A percentile compares a stretch with the other conserved stretches of the same genome.
These are phyloP conservation scores for Microcebus murinus DNA, from an alignment of 2,113 vertebrate genomes.

Conservation along the genomic window DNA sequence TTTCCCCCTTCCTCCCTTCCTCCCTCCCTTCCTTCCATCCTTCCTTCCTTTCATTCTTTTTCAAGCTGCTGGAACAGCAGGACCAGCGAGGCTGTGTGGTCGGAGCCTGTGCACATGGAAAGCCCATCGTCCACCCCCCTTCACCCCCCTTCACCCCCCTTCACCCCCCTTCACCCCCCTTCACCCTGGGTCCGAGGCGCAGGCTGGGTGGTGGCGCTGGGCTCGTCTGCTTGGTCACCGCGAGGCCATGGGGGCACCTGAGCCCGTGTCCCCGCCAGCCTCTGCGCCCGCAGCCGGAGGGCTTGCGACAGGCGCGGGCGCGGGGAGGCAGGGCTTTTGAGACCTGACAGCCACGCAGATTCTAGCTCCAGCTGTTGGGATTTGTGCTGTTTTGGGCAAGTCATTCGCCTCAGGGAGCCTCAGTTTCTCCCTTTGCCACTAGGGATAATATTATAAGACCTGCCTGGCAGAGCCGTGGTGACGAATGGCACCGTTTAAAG, in stretches of 20 bases:
- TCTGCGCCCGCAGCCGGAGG: fast-evolving
- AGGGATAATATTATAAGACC: background rate
- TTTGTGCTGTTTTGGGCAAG: background rate
- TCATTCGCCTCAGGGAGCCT: background rate
- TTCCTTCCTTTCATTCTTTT: too few species aligned
- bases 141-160: background rate
- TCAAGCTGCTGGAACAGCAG: background rate
- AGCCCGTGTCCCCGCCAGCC: fast-evolving
- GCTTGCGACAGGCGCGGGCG: fast-evolving
- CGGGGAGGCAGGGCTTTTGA: fast-evolving
- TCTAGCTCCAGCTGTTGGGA: background rate
- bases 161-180: fast-evolving
- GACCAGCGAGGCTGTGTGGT: background rate
- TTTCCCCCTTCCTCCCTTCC: too few species aligned
- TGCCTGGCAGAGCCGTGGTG: fast-evolving
- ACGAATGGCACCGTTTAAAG: fast-evolving
- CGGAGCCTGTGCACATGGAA: background rate
- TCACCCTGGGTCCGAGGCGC: background rate
- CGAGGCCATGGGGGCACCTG: fast-evolving
- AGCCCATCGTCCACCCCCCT: background rate
- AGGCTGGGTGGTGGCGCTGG: background rate
- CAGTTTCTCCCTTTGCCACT: background rate
- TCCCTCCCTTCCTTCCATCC: background rate
- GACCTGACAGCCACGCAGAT: fast-evolving
- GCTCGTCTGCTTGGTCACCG: fast-evolving